Base-by-base conservation (phyloP, 1,140 invertebrate species). In the Varroa destructor region DNA sequence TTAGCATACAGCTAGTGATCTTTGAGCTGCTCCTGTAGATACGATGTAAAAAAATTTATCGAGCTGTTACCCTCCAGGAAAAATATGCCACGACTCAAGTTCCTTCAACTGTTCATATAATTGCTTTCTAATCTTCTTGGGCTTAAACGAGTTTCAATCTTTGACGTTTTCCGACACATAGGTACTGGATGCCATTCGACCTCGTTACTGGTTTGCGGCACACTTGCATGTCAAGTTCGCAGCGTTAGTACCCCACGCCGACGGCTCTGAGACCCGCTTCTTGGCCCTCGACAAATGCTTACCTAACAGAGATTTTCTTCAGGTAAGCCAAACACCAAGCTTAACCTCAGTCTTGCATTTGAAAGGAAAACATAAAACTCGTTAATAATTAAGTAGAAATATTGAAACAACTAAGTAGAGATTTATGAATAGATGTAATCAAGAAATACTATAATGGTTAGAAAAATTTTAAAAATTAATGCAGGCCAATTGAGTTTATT, bases 211-310 rank as follows among this genome's bases (percentile, higher is more conserved):
- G 94, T 99, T 99, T 82, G 82, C 95, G 64, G 96, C 93, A 58
- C 96, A 99, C 84, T 83, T 99, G 58, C 96, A 99, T 81, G 91
- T 90, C 75, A 92, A 95, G 82, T 99, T 95, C 84, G 85, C 89
- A 55, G 95, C 95, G 5, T 71, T 91, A 4, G 85, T 97, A 8
- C 82, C 84, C 43, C 90, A 93, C 80, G 77, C 83, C 42, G 75
- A 81, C 73, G 79, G 78, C 76, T 74, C 43, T 71, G 14, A n/a
- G 42, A 97, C 94, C 0, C 91, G 89, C 80, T 99, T 99, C 81
- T 80, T 99, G 73, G 92, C 94, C 0, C 80, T 99, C 6, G 94
- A 99, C 79, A 99, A 99, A 82, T 96, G 93, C 81, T 81, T 98
- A 51, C 93, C 93, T 0, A 85, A 85, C 75, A 82, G 91, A 75